phyloP scores from a whole-genome alignment of 1,140 invertebrate genomes.

The Maniola jurtina region DNA sequence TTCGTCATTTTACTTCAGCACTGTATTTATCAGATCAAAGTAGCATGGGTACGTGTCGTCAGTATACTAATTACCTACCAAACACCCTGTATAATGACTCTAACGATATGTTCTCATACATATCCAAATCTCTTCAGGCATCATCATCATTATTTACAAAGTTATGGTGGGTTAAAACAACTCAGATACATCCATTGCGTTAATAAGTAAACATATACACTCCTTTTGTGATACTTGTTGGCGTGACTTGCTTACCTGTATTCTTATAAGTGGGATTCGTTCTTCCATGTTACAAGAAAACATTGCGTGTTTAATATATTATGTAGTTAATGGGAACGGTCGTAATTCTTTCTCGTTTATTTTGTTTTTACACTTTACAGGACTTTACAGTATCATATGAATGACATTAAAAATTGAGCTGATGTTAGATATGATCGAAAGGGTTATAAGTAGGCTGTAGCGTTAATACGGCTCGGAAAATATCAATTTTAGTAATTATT shows the following conservation, averaged over 20 bases:
- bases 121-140: no score
- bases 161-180: no score
- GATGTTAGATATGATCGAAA: background rate
- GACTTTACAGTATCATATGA: conserved; percentile 22
- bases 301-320: conserved; percentile 8
- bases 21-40: no score
- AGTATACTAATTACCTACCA: no score
- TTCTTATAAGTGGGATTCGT: conserved; percentile 60
- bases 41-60: no score
- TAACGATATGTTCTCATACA: no score
- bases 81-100: no score
- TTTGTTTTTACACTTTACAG: conserved; percentile 23
- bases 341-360: background rate
- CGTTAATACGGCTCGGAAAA: no score
- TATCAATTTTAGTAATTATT: no score
- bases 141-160: no score
- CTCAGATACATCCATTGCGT: background rate
- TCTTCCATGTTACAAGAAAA: conserved; percentile 48
- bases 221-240: background rate
- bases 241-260: conserved; percentile 46
- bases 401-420: background rate
- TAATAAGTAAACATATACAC: background rate
- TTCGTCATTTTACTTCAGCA: no score
- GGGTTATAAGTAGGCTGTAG: background rate
- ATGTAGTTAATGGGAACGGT: background rate